These are phyloP conservation scores for Coleophora flavipennella DNA, from an alignment of 2,888 invertebrate genomes.

Conservation along the genomic window DNA sequence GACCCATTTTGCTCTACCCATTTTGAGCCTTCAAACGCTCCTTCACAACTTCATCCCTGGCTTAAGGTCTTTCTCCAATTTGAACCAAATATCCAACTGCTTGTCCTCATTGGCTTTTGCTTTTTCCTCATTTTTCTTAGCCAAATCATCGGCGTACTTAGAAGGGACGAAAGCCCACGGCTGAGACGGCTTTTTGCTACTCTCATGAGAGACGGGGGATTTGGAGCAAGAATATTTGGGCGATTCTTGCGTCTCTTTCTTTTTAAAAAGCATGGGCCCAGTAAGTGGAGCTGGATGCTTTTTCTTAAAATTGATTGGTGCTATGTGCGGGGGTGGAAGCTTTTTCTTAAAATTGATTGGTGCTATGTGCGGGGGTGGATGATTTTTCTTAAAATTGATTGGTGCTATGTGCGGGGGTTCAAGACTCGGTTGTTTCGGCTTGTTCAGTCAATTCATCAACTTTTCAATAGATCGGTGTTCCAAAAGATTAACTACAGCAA, in stretches of 20 bases:
- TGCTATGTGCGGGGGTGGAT: too few species aligned
- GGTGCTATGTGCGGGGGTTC: constrained; percentile 19
- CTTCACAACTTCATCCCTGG: constrained; percentile 18
- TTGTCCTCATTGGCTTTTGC: constrained; percentile 8
- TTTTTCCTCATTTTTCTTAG: constrained; percentile 20
- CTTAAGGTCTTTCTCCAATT: constrained; percentile 21
- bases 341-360: too few species aligned
- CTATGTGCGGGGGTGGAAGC: too few species aligned
- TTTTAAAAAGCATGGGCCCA: background rate
- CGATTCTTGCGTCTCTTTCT: background rate
- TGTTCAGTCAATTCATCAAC: constrained; percentile 30
- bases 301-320: too few species aligned
- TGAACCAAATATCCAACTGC: constrained; percentile 18
- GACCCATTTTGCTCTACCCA: background rate
- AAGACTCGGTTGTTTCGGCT: constrained; percentile 10
- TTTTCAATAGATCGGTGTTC: constrained; percentile 29
- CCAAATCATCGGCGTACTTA: constrained; percentile 24
- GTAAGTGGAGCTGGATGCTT: constrained; percentile 19
- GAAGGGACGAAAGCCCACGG: constrained; percentile 18
- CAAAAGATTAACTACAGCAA: constrained; percentile 13
- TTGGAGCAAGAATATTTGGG: too few species aligned
- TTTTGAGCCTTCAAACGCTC: constrained; percentile 21
- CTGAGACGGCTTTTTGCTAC: background rate
- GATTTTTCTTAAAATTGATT: constrained; percentile 27
- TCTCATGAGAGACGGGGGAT: background rate